Base-by-base conservation (phyloP, 2,797 vertebrate genomes). In the Okamejei kenojei region DNA sequence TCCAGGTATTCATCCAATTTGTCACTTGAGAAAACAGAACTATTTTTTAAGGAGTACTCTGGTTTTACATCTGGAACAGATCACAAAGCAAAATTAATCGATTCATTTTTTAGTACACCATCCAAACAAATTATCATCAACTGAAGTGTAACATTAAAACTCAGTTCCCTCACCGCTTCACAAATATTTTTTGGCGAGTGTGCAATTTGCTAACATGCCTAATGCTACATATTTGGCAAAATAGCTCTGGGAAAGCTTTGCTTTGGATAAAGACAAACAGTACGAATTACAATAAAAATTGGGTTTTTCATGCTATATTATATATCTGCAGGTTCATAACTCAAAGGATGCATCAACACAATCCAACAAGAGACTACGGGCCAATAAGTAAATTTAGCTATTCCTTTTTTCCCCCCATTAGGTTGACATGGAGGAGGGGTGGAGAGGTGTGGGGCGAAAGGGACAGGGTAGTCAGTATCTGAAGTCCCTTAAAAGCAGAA, bases 1-100 rank as follows among this genome's bases (percentile, higher is more conserved):
- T 98, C 98, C 94, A 99, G 96, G 94, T 99, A 99, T 94, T 99
- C 98, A 94, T 99, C 99, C 95, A 99, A 94, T 95, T 99, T 99
- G 96, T 99, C 98, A 94, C 99, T 99, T 95, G 98, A 99, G 96
- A 99, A 99, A 0, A 98, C 99, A 0, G 99, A 99, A 93, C 98
- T 97, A 94, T 99, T 98, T 96, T 99, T 99, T 95, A 98, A 95
- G 0, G 96, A 95, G 93, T 95, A 94, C 94, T 97, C 96, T 73
- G 96, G 95, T 94, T 95, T 92, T 68, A 71, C 29, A 74, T 11
- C 90, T 92, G 71, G 23, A 74, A 92, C 4, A 29, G 68, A 29
- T 35, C 38, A 38, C 71, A 92, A 92, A 74, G 15, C 26, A 92
- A 1, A n/a, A 88, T 65, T 6, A 0, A 86, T 88, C 61, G 73